Conservation (phyloP, 2,113 vertebrate species). For the Chloropsis cyanopogon region DNA sequence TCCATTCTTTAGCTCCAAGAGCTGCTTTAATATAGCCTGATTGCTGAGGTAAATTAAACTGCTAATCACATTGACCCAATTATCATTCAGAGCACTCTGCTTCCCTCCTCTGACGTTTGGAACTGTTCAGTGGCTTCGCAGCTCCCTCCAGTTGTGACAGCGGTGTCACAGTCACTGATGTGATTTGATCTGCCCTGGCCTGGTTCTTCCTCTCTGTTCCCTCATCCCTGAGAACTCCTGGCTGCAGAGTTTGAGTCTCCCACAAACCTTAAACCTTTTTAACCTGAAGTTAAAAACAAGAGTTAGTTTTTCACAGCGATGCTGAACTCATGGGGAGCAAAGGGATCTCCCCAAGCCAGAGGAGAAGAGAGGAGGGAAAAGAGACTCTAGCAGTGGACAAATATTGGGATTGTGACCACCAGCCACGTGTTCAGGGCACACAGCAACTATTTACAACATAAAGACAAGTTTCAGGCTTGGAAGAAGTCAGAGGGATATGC, state of each 20-base stretch:
- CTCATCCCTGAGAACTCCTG: neutral
- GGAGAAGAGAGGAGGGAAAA: neutral
- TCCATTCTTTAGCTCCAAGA: neutral
- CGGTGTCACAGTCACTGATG: neutral
- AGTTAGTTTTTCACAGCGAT: neutral
- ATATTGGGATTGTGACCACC: neutral
- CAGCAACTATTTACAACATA: neutral
- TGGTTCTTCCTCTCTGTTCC: neutral
- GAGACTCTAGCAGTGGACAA: neutral
- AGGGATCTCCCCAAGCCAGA: neutral
- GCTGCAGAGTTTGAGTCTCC: neutral
- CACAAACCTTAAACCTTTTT: neutral
- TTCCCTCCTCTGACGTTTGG: neutral
- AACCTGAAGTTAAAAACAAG: neutral
- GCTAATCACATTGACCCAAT: neutral
- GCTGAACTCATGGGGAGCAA: accelerated
- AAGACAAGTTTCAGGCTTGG: neutral
- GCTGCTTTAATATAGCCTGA: neutral
- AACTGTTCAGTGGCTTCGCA: neutral
- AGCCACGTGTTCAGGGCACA: neutral
- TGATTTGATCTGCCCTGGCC: neutral
- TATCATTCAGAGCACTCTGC: neutral
- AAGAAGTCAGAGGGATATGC: accelerated
- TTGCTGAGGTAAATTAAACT: neutral
- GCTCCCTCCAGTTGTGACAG: neutral